Conservation (phyloP, 2,888 invertebrate genomes). For the Apeira syringaria region DNA sequence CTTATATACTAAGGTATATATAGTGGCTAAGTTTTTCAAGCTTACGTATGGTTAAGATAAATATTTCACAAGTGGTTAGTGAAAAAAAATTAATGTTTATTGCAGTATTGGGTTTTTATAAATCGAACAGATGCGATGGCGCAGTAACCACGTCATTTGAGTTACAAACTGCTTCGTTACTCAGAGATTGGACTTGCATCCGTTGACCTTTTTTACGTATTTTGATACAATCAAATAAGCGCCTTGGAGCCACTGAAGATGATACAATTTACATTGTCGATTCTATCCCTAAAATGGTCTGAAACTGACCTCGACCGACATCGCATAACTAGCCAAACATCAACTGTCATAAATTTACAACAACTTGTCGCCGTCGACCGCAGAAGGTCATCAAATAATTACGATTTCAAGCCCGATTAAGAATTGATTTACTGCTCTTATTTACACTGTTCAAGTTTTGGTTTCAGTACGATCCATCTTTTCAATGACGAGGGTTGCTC, state of each 20-base stretch:
- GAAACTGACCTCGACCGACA: constrained; percentile 3
- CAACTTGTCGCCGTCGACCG: constrained; percentile 23
- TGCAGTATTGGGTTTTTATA: too few species aligned
- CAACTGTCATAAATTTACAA: constrained; percentile 21
- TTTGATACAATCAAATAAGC: too few species aligned
- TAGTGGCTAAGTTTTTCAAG: too few species aligned
- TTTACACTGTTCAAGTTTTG: constrained; percentile 25
- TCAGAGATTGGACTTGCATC: too few species aligned
- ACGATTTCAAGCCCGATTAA: constrained; percentile 24
- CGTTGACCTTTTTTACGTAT: too few species aligned
- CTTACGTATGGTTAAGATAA: too few species aligned
- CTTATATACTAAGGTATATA: too few species aligned
- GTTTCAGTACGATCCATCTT: constrained; percentile 18
- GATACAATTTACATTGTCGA: background rate
- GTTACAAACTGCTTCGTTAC: too few species aligned
- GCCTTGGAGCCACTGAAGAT: background rate
- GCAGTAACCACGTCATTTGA: too few species aligned
- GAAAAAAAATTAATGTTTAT: too few species aligned
- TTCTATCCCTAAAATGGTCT: background rate
- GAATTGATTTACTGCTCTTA: constrained; percentile 31
- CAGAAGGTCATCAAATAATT: constrained; percentile 30
- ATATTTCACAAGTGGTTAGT: too few species aligned
- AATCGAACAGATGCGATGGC: too few species aligned
- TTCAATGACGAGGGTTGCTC: constrained; percentile 33
- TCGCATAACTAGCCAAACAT: constrained; percentile 4